Evolutionary conservation across 2,797 vertebrate genomes (phyloP), one percentile per base, ranked within the genome.

Genomic region (Trachops cirrhosus): DNA sequence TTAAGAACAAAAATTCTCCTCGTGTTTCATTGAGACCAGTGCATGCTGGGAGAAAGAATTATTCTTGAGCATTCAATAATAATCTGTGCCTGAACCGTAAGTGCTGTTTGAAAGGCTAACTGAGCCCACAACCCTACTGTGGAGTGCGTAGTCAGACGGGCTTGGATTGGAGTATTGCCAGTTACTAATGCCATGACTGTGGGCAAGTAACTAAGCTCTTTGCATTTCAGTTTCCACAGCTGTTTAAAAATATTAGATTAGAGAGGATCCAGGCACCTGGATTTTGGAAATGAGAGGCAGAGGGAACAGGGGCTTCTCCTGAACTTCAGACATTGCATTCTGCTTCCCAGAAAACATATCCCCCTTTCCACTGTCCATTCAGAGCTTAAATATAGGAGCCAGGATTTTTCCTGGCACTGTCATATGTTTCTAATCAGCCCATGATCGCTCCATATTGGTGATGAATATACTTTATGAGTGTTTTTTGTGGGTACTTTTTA

Each of bases 21-120:
- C 75, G 29, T 84, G 46, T 93, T 89, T 93, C 86, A 71, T 15
- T 0, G 6, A 93, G 50, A 80, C n/a, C 26, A 77, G 46, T 48
- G 29, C 21, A 50, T 93, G 21, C 85, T 80, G 54, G 71, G 82
- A 87, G 85, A 84, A 10, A 87, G 75, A 94, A 96, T 93, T 92
- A 92, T n/a, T 92, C 73, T 50, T 89, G 32, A 71, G 78, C 39
- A 71, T 90, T 94, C 77, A 80, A 1, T 87, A 87, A 85, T 92
- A n/a, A 71, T 71, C 70, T 67, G 85, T 71, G 86, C 34, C 59
- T 84, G 82, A 32, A 87, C 90, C 71, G 9, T 86, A 93, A 84
- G 75, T 80, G 29, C 29, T 70, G 14, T 92, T 80, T 92, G 86
- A 90, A 94, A 92, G 21, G 77, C 75, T 93, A 89, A 62, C 82